These are phyloP conservation scores for Drosophila bunnanda DNA, from an alignment of 2,888 invertebrate genomes.

Conservation along the genomic window DNA sequence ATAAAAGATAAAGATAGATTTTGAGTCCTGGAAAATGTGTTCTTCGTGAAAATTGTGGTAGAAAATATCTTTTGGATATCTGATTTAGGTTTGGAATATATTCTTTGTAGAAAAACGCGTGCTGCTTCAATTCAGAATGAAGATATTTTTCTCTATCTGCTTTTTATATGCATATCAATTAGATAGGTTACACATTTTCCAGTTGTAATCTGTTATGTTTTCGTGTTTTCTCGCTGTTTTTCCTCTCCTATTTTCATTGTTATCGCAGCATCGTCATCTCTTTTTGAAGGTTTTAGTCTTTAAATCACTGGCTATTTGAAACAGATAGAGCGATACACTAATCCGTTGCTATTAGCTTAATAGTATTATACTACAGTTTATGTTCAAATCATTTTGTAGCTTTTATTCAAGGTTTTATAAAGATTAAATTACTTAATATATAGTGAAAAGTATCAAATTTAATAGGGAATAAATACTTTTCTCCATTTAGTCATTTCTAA, in stretches of 20 bases:
- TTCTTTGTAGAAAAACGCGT: not conserved
- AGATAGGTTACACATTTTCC: constrained; percentile 46
- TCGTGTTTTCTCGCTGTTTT: not conserved
- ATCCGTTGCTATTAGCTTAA: constrained; percentile 10
- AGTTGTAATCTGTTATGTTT: constrained; percentile 33
- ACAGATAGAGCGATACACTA: not conserved
- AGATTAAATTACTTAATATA: not conserved
- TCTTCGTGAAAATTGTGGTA: not conserved
- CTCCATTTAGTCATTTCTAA: not conserved
- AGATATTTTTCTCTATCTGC: constrained; percentile 11
- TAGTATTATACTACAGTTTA: constrained; percentile 1
- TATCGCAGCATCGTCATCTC: constrained; percentile 21
- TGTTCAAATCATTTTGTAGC: not conserved
- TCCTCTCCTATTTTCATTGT: constrained; percentile 1
- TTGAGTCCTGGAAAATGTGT: not conserved
- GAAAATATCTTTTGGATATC: not conserved
- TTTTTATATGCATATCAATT: constrained; percentile 60
- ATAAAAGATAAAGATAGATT: not conserved
- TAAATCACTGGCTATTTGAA: no score
- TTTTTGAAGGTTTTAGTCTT: constrained; percentile 40
- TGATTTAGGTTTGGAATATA: not conserved
- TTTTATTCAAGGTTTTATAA: not conserved
- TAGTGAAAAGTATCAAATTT: not conserved
- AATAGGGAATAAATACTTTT: no score
- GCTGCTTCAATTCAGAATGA: no score